Conservation (phyloP, 2,113 vertebrate species). For the Bettongia penicillata region DNA sequence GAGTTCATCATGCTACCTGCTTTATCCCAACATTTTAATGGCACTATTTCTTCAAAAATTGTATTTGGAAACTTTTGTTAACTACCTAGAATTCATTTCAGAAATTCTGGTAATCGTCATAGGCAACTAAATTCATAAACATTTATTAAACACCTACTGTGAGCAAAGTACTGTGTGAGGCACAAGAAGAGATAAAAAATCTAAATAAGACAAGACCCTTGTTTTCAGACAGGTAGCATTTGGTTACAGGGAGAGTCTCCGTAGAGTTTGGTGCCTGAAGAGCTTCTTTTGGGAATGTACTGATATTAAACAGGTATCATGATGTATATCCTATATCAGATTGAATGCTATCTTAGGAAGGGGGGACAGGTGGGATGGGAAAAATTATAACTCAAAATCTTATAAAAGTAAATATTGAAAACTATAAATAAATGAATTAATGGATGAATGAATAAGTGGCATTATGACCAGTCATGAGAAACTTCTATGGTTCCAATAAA, state of each 20-base stretch:
- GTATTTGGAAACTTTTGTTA: background rate
- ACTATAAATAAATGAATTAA: too few relatives aligned
- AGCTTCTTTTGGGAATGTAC: background rate
- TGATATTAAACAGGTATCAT: background rate
- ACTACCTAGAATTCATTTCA: background rate
- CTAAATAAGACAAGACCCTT: background rate
- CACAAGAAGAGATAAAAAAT: background rate
- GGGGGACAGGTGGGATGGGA: too few relatives aligned
- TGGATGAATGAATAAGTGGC: background rate
- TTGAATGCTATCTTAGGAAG: too few relatives aligned
- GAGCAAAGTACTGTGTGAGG: background rate
- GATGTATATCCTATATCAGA: too few relatives aligned
- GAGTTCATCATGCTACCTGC: background rate
- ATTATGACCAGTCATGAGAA: background rate
- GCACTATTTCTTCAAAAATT: background rate
- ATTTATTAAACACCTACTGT: background rate
- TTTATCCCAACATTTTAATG: background rate
- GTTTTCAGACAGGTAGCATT: background rate
- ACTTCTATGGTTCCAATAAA: background rate
- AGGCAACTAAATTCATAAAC: background rate
- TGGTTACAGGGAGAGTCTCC: background rate
- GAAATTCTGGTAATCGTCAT: background rate
- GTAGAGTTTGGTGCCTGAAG: background rate
- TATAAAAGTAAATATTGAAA: too few relatives aligned
- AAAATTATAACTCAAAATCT: too few relatives aligned